Conservation (phyloP, 2,113 vertebrate genomes). For the Ammodytes dubius region DNA sequence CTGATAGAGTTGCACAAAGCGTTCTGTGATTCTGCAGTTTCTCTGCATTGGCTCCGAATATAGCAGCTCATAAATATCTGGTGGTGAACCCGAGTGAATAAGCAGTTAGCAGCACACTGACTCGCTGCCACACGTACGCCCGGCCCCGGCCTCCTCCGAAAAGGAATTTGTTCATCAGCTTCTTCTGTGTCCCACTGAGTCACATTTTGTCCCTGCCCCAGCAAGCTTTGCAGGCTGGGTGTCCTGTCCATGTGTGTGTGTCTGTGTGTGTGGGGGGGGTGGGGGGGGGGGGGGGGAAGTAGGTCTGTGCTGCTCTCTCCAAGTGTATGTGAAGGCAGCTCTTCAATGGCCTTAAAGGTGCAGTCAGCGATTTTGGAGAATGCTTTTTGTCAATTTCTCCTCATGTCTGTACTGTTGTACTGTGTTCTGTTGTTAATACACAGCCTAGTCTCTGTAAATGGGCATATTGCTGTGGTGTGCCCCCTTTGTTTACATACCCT, state of each 20-base stretch:
- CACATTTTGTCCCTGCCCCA: slow-evolving; percentile 63
- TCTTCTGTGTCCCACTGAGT: slow-evolving; percentile 65
- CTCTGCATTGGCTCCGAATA: slow-evolving; percentile 48
- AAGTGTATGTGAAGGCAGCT: slow-evolving; percentile 10
- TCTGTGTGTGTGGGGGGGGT: no score
- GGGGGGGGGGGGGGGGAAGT: slow-evolving; percentile 15
- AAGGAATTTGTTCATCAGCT: slow-evolving; percentile 64
- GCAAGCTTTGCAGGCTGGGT: slow-evolving; percentile 52
- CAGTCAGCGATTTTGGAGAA: no score
- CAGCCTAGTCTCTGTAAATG: no score
- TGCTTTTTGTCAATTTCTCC: no score
- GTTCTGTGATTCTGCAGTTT: slow-evolving; percentile 41
- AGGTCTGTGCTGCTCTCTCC: slow-evolving; percentile 24
- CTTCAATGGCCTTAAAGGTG: slow-evolving; percentile 10
- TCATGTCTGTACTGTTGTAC: no score
- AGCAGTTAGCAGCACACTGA: slow-evolving; percentile 37
- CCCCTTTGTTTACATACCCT: no score
- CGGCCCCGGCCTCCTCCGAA: slow-evolving; percentile 23
- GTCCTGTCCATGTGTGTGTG: slow-evolving; percentile 18
- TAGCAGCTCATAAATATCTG: slow-evolving; percentile 70
- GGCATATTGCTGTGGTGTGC: no score
- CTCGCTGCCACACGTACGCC: slow-evolving; percentile 2
- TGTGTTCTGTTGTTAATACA: no score
- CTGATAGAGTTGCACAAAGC: background rate
- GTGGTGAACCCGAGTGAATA: slow-evolving; percentile 63